These are phyloP conservation scores for Zygothrica quintamaculata DNA, from an alignment of 2,888 invertebrate species.

Conservation along the genomic window DNA sequence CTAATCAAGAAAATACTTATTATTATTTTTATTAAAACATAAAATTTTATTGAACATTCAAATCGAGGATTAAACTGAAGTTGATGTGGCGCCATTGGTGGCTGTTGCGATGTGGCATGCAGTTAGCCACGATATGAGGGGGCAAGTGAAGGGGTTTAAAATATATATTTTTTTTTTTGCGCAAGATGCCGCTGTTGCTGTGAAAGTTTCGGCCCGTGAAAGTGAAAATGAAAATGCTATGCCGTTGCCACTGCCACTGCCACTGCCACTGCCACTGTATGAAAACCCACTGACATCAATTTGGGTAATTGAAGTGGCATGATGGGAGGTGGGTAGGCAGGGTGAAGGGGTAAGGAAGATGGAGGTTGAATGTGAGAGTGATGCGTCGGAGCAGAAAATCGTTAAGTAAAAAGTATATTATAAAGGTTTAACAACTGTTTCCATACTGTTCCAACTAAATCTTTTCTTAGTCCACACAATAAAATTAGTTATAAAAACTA, in stretches of 20 bases:
- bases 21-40: neutral
- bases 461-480: no score
- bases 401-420: conserved; percentile 21
- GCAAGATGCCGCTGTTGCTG: conserved; percentile 15
- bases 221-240: conserved; percentile 65
- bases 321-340: conserved; percentile 14
- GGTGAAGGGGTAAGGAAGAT: neutral
- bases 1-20: neutral
- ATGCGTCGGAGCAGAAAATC: conserved; percentile 34
- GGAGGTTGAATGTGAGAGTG: conserved; percentile 34
- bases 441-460: no score
- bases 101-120: conserved; percentile 52
- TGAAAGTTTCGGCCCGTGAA: conserved; percentile 61
- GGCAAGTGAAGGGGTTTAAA: neutral
- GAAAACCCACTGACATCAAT: conserved; percentile 75
- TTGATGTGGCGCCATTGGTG: conserved; percentile 27
- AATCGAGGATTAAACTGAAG: conserved; percentile 51
- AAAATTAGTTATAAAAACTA: no score
- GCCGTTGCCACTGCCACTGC: neutral
- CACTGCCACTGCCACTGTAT: conserved; percentile 34
- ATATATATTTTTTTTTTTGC: conserved; percentile 12
- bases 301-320: conserved; percentile 21
- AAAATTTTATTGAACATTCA: conserved; percentile 16
- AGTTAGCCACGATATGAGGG: conserved; percentile 41
- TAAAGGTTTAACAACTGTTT: no score